Evolutionary conservation across 1,140 invertebrate species (phyloP).

Genomic region (Mesaphorura yosii): DNA sequence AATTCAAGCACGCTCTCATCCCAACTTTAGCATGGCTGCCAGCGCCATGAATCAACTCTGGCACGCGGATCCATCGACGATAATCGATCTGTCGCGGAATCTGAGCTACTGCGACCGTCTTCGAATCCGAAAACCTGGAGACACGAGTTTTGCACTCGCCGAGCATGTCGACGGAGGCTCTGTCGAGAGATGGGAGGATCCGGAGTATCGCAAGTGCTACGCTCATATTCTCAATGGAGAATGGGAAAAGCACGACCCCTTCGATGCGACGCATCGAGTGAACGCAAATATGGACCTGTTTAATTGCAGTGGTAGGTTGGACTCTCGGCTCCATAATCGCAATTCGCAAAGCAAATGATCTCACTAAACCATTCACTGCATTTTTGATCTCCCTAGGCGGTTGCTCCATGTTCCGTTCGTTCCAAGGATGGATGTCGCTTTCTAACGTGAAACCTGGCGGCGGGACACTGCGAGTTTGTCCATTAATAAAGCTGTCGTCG

Average conservation of each 20-base stretch:
- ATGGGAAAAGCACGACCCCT: constrained; percentile 13
- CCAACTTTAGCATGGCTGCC: constrained; percentile 2
- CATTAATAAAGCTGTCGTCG: constrained; percentile 8
- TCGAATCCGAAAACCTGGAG: constrained; percentile 7
- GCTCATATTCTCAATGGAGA: constrained; percentile 11
- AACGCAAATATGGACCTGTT: constrained; percentile 11
- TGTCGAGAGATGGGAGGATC: constrained; percentile 17
- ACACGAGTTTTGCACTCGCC: background rate
- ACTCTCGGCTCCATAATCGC: too few species aligned
- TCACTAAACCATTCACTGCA: background rate
- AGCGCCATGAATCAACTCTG: constrained; percentile 5
- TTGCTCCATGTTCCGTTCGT: constrained; percentile 14
- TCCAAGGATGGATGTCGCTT: constrained; percentile 16
- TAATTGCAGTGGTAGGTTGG: constrained; percentile 8
- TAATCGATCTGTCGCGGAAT: constrained; percentile 7
- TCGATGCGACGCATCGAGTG: constrained; percentile 13
- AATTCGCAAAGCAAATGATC: background rate
- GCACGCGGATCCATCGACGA: background rate
- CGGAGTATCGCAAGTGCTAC: constrained; percentile 12
- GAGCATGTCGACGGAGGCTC: constrained; percentile 17
- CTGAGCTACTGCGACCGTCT: constrained; percentile 14
- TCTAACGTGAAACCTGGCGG: constrained; percentile 10
- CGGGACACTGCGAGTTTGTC: constrained; percentile 13
- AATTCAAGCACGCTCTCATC: background rate
- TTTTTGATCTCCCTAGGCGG: constrained; percentile 6